Base-by-base conservation (phyloP, 2,113 vertebrate genomes). In the Equus przewalskii region DNA sequence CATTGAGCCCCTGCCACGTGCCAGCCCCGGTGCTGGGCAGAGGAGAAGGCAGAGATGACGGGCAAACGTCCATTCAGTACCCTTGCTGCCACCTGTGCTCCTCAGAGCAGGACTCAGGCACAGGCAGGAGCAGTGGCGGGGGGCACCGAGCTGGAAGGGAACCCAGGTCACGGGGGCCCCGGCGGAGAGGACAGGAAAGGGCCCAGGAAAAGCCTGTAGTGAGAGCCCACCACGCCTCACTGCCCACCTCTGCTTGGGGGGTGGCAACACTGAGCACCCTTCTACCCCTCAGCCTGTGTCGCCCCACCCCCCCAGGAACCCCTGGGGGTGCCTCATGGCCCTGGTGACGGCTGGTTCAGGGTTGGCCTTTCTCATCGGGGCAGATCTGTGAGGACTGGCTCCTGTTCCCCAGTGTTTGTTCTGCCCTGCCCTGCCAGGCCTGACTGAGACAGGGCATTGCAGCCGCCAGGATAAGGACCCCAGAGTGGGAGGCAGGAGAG, bases 11-110 rank as follows among this genome's bases (percentile, higher is more conserved):
- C 41, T 28, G 19, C 51, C 36, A 3, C 0, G 7, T 26, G 73
- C 83, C 41, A 18, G 6, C 51, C 22, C 22, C 80, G 36, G 36
- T 13, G 6, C 89, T 65, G 41, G 46, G 15, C 28, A 8, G 16
- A 18, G 16, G 24, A 22, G 58, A 6, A 3, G 33, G 33, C 1
- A 5, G 36, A 33, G 78, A 46, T 89, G 96, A 90, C 44, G 54
- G 26, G 78, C 1, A 0, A 83, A 7, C 0, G 44, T 22, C 46
- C 46, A 6, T 30, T 16, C 6, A 10, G 0, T 5, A 10, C 79
- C 75, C n/a, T 54, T 6, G 14, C 56, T 12, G 80, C 11, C 14
- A 6, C 14, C 36, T 7, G 8, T 1, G 6, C 30, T n/a, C 73
- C n/a, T 24, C 49, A 22, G 64, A 26, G 89, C 65, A 65, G 54